A percentile compares a stretch with the other conserved stretches of the same genome.
phyloP scores from a whole-genome alignment of 2,113 vertebrate species.

The Turnix velox region DNA sequence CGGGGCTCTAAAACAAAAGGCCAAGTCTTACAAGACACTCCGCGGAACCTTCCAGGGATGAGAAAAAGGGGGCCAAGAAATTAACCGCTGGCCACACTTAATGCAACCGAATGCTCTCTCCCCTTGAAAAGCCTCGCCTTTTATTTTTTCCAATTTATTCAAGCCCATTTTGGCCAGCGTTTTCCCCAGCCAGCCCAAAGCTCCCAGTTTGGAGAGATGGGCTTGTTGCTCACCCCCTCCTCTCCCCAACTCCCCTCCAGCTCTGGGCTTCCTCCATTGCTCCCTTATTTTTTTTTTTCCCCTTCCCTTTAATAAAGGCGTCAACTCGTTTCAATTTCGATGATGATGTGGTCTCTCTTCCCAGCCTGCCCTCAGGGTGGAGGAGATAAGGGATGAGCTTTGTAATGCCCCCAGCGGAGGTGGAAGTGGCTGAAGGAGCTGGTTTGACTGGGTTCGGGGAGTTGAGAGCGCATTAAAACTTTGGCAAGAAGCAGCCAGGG shows the following conservation, averaged over 20 bases:
- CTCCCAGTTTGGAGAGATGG: not conserved
- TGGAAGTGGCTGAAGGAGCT: conserved; percentile 18
- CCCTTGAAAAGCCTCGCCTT: conserved; percentile 40
- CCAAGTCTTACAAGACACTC: conserved; percentile 70
- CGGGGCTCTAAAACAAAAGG: conserved; percentile 74
- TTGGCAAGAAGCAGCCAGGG: conserved; percentile 5
- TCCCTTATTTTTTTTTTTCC: too few species aligned
- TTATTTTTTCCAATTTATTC: conserved; percentile 49
- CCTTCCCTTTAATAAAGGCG: not conserved
- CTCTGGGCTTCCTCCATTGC: not conserved
- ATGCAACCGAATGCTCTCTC: not conserved
- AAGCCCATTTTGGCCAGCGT: not conserved
- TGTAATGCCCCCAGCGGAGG: not conserved
- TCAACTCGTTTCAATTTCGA: not conserved
- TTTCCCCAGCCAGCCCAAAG: not conserved
- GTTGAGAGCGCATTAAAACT: conserved; percentile 40
- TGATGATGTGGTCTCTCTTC: not conserved
- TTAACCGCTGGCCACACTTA: conserved; percentile 65
- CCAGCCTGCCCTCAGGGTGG: conserved; percentile 34
- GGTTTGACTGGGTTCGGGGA: conserved; percentile 17
- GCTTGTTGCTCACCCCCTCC: not conserved
- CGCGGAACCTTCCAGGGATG: conserved; percentile 63
- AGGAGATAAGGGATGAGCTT: conserved; percentile 45
- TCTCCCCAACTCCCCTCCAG: not conserved
- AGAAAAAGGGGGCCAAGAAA: conserved; percentile 65